These are phyloP conservation scores for Neoascia interrupta DNA, from an alignment of 2,888 invertebrate species.

Conservation along the genomic window DNA sequence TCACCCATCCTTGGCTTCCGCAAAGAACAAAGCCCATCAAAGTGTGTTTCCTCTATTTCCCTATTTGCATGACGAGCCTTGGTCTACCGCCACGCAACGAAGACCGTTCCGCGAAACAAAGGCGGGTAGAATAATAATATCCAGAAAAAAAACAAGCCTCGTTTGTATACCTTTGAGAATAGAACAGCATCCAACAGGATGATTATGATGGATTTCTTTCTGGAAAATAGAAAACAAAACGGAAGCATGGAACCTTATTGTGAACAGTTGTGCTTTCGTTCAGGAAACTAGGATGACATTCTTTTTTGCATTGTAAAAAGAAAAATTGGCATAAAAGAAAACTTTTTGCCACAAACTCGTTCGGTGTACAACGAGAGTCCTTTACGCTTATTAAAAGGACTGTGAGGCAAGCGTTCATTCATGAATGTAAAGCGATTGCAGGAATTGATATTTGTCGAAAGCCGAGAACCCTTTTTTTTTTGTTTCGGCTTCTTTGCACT, in stretches of 20 bases:
- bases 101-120: slow-evolving; percentile 18
- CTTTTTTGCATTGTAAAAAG: background rate
- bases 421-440: slow-evolving; percentile 44
- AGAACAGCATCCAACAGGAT: slow-evolving; percentile 18
- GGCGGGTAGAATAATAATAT: too few relatives aligned
- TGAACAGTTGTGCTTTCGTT: slow-evolving; percentile 16
- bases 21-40: slow-evolving; percentile 15
- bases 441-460: slow-evolving; percentile 31
- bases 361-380: background rate
- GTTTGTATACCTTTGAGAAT: too few relatives aligned
- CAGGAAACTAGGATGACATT: slow-evolving; percentile 7
- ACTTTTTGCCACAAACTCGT: background rate
- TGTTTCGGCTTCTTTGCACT: slow-evolving; percentile 14
- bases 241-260: slow-evolving; percentile 18
- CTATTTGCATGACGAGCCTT: slow-evolving; percentile 17
- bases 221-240: slow-evolving; percentile 4
- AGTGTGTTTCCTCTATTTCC: slow-evolving; percentile 5
- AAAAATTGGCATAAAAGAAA: too few relatives aligned
- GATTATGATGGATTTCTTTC: slow-evolving; percentile 42
- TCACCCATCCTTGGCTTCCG: background rate
- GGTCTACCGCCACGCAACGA: background rate
- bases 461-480: slow-evolving; percentile 9
- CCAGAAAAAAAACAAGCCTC: too few relatives aligned
- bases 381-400: slow-evolving; percentile 33
- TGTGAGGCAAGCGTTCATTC: slow-evolving; percentile 22